Base-by-base conservation (phyloP, 1,140 invertebrate species). In the Cydia amplana region DNA sequence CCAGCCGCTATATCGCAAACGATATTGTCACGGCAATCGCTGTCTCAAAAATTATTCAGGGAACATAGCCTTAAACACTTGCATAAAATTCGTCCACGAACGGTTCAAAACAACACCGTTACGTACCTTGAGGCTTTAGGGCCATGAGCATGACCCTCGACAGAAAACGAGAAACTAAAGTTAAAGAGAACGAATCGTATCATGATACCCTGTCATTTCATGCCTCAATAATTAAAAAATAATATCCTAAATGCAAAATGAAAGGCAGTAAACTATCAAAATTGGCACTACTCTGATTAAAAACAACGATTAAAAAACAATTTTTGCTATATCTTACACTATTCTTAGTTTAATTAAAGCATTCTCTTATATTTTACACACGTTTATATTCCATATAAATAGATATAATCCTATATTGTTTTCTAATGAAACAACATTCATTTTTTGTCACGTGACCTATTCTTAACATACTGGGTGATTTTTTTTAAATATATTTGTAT, bases 321-420 rank as follows among this genome's bases (percentile, higher is more conserved):
- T 74, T 67, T 79, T 76, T 28, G 51, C 73, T 74, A 81, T 77
- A 77, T 75, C 86, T 89, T 89, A 89, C 64, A 80, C 87, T 91
- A 90, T 88, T 23, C 89, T 91, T 91, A 91, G 74, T 91, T 84
- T 90, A 90, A 87, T 91, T 91, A 91, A 91, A 91, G 89, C 89
- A 85, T 88, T 81, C 86, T 84, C 84, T 82, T 87, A 86, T 87
- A 85, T 89, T 84, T 83, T 82, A 86, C 87, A 90, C 83, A 87
- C 82, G 81, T 83, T 75, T 76, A 81, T 84, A 83, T 80, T 75
- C 80, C 82, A 83, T 77, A 77, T 43, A 75, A 75, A 40, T 74
- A 74, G 25, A 74, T 60, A 60, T 49, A 60, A 28, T 63, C 12
- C 65, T 70, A 70, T 70, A 36, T 70, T 36, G 28, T 70, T 70